Conservation (phyloP, 2,113 vertebrate species). For the Lynx canadensis region DNA sequence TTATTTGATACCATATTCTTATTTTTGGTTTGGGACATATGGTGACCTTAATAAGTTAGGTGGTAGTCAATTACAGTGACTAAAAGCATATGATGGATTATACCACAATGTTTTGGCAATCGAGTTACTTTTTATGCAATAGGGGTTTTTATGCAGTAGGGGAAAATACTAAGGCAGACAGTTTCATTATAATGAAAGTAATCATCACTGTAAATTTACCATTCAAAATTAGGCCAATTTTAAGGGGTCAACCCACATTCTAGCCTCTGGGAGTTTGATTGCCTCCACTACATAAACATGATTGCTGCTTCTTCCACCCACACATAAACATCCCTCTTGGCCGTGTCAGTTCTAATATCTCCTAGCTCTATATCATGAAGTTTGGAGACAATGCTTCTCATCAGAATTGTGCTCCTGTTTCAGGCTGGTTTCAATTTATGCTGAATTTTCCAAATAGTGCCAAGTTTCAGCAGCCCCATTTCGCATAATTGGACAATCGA, state of each 20-base stretch:
- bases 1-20: background rate
- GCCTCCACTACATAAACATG: background rate
- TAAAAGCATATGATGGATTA: background rate
- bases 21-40: constrained; percentile 2
- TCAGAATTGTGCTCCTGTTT: background rate
- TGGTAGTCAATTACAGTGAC: background rate
- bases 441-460: background rate
- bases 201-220: background rate
- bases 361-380: background rate
- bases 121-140: background rate
- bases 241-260: background rate
- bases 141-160: background rate
- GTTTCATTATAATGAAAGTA: background rate
- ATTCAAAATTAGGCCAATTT: background rate
- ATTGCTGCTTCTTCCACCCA: background rate
- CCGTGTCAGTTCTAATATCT: background rate
- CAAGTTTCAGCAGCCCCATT: background rate
- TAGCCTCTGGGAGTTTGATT: background rate
- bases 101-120: background rate
- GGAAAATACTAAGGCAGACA: background rate
- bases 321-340: background rate
- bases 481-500: background rate
- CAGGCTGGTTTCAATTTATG: constrained; percentile 1
- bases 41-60: background rate
- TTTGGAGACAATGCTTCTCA: background rate